Evolutionary conservation across 1,140 invertebrate species (phyloP).

Genomic region (Solen grandis): DNA sequence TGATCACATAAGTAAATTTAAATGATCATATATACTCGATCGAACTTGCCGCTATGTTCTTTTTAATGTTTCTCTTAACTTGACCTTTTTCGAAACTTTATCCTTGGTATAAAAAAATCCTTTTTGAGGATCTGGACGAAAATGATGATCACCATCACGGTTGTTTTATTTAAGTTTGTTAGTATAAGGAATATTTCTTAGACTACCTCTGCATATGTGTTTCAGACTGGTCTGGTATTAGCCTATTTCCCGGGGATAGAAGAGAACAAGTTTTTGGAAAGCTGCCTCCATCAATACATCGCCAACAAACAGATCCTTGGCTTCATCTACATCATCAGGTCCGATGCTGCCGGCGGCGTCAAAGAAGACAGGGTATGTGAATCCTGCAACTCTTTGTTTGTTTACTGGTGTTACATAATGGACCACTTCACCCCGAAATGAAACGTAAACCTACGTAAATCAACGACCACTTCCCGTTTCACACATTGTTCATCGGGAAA

Average conservation of each 20-base stretch:
- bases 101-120: not conserved
- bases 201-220: slow-evolving; percentile 31
- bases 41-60: not conserved
- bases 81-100: not conserved
- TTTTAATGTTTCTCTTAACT: no score
- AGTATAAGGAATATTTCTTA: no score
- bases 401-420: not conserved
- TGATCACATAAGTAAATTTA: not conserved
- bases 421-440: not conserved
- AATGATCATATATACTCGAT: not conserved
- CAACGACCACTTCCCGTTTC: not conserved
- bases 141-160: no score
- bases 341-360: slow-evolving; percentile 69
- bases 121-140: not conserved
- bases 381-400: no score
- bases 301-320: slow-evolving; percentile 59
- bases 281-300: slow-evolving; percentile 63
- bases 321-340: slow-evolving; percentile 71
- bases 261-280: slow-evolving; percentile 67
- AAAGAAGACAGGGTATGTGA: slow-evolving; percentile 71
- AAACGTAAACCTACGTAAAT: no score
- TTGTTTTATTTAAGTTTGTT: no score
- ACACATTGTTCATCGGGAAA: not conserved
- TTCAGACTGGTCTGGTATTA: slow-evolving; percentile 66
- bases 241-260: slow-evolving; percentile 71